Evolutionary conservation across 2,888 invertebrate species (phyloP).

Genomic region (Toxonevra muliebris): DNA sequence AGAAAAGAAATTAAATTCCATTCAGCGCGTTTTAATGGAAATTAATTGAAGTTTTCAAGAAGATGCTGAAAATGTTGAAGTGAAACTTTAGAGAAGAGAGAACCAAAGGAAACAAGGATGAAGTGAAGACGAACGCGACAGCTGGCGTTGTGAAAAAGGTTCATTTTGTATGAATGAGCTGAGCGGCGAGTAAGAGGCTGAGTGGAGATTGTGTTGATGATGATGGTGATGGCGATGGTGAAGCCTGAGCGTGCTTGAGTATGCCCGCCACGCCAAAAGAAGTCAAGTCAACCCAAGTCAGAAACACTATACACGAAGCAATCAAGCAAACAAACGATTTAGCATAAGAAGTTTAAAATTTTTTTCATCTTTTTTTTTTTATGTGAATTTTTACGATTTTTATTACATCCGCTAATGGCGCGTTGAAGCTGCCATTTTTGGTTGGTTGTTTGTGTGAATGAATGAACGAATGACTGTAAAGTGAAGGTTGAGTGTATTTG

Average conservation of each 20-base stretch:
- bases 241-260: not conserved
- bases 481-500: conserved; percentile 2
- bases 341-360: conserved; percentile 13
- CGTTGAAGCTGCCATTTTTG: conserved; percentile 42
- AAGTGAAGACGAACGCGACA: conserved; percentile 5
- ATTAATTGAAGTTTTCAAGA: conserved; percentile 51
- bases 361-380: not conserved
- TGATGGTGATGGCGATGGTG: not conserved
- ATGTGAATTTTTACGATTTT: conserved; percentile 38
- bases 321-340: conserved; percentile 10
- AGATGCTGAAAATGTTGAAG: not conserved
- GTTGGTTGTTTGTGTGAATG: not conserved
- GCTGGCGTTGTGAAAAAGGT: not conserved
- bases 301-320: not conserved
- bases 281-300: not conserved
- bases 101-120: not conserved
- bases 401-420: conserved; percentile 45
- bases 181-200: not conserved
- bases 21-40: conserved; percentile 56
- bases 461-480: not conserved
- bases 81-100: not conserved
- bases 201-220: conserved; percentile 4
- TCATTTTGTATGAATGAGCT: not conserved
- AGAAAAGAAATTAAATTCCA: conserved; percentile 53
- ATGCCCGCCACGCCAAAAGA: too few species aligned